These are phyloP conservation scores for Setipinna tenuifilis DNA, from an alignment of 2,797 vertebrate genomes.

Conservation along the genomic window DNA sequence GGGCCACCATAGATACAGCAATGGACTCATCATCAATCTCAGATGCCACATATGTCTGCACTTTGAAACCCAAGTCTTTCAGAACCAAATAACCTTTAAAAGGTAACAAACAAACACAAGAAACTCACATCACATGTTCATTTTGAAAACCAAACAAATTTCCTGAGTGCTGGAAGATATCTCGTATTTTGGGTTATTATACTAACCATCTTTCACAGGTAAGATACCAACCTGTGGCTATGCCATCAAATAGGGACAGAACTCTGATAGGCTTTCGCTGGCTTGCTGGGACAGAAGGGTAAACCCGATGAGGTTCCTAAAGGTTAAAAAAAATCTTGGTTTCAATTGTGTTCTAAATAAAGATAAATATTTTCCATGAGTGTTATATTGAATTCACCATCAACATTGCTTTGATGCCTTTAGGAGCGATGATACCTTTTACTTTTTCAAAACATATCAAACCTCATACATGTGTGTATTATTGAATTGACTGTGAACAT, in stretches of 20 bases:
- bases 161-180: not conserved
- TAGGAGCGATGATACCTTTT: too few relatives aligned
- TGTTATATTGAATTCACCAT: too few relatives aligned
- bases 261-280: slow-evolving; percentile 83
- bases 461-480: too few relatives aligned
- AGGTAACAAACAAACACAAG: not conserved
- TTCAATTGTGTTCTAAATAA: too few relatives aligned
- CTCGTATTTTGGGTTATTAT: not conserved
- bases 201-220: not conserved
- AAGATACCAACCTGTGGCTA: slow-evolving; percentile 81
- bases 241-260: slow-evolving; percentile 90
- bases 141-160: not conserved
- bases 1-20: slow-evolving; percentile 75
- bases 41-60: slow-evolving; percentile 88
- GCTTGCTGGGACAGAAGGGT: slow-evolving; percentile 83
- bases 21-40: slow-evolving; percentile 88
- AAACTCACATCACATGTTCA: not conserved
- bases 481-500: too few relatives aligned
- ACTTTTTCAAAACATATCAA: too few relatives aligned
- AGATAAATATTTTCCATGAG: too few relatives aligned
- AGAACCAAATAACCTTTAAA: slow-evolving; percentile 85
- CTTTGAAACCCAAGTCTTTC: slow-evolving; percentile 89
- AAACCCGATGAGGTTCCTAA: slow-evolving; percentile 89
- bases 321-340: slow-evolving; percentile 16
- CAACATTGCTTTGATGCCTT: too few relatives aligned